Evolutionary conservation across 2,888 invertebrate species (phyloP), one percentile per base, ranked within the genome.

Genomic region (Allacma fusca): DNA sequence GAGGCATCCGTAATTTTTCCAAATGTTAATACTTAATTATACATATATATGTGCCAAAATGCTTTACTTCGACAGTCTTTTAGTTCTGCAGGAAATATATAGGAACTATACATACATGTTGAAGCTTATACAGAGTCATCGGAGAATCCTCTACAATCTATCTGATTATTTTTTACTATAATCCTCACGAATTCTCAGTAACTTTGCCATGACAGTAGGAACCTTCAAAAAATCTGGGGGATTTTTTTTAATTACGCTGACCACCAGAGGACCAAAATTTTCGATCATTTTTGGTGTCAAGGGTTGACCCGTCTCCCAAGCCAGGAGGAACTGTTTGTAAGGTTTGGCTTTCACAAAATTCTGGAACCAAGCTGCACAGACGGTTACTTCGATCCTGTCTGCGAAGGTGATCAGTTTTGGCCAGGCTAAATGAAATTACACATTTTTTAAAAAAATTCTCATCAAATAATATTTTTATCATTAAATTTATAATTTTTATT

Each of bases 321-420:
- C 71, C 7, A 28, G 4, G 19, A 28, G 50, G 28, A 71, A 71
- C n/a, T 71, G 28, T 16, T 57, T 50, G 29, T 44, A 71, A 0
- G 24, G 28, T 28, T 24, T 50, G 1, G 28, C 19, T 2, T 50
- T 19, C 13, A 28, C 28, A n/a, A 71, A 71, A 4, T 12, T 28
- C 1, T 26, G 21, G n/a, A 57, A 9, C 57, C 50, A 71, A 26
- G 57, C 19, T 13, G 26, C 23, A n/a, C 50, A 50, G 0, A 57
- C 28, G 21, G 50, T 19, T 1, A 68, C 40, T 50, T 50, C 50
- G 19, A 50, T 50, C 2, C 19, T 12, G 4, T 50, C 19, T 0
- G 71, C 71, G 21, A 71, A 71, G 1, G 57, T 16, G 19, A 43
- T 44, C 13, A 44, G 70, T 26, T 29, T 19, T 13, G 68, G 68